Percentiles rank a stretch among this genome's conserved stretches.
These are phyloP conservation scores for Timema podura DNA, from an alignment of 2,888 invertebrate species.

Conservation along the genomic window DNA sequence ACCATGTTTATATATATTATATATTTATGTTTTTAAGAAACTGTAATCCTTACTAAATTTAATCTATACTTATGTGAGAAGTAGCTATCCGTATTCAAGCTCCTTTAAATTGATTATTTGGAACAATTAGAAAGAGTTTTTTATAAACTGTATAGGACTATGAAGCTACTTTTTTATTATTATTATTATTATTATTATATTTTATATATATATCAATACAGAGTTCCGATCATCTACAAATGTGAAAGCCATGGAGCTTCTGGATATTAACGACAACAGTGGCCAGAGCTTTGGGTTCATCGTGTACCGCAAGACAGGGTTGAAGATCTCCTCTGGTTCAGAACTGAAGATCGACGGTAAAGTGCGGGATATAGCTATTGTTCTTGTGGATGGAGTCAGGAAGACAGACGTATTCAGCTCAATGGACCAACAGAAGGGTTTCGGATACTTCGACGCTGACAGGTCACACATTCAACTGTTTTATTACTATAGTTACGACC, in stretches of 20 bases:
- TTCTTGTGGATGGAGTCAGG: conserved; percentile 45
- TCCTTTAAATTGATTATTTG: no score
- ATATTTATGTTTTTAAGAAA: no score
- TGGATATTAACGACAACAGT: conserved; percentile 44
- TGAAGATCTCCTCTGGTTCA: conserved; percentile 35
- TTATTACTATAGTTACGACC: no score
- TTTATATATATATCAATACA: no score
- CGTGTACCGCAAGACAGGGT: conserved; percentile 46
- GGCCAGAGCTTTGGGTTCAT: conserved; percentile 57
- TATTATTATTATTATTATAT: no score
- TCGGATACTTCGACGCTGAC: conserved; percentile 9
- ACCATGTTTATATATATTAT: no score
- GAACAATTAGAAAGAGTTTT: no score
- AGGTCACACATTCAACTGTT: not conserved
- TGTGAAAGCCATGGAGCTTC: conserved; percentile 39
- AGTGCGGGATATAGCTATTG: conserved; percentile 50
- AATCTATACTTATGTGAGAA: no score
- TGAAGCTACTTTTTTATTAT: no score
- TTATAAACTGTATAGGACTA: no score
- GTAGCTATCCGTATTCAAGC: no score
- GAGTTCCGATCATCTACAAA: conserved; percentile 20
- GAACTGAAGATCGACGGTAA: conserved; percentile 43
- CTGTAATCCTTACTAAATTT: no score
- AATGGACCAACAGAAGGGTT: conserved; percentile 8
- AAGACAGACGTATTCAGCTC: conserved; percentile 4